Evolutionary conservation across 2,797 vertebrate species (phyloP), one percentile per base, ranked within the genome.

Genomic region (Oreochromis mossambicus): DNA sequence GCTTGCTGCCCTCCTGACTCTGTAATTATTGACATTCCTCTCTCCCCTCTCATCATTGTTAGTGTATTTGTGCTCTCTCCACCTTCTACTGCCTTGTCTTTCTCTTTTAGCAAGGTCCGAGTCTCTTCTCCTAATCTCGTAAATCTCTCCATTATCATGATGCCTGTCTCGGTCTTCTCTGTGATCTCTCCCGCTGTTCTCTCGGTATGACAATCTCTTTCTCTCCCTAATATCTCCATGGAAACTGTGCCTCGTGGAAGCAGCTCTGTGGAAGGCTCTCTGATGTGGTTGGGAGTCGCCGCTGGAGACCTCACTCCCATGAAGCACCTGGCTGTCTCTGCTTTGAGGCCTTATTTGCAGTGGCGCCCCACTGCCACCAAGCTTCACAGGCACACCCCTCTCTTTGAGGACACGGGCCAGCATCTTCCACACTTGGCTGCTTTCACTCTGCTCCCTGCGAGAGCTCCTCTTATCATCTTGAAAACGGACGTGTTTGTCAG

Each of bases 401-500:
- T 95, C 96, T 81, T 78, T 84, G 78, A 94, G 94, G 68, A 95
- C 87, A 14, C 90, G 92, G 41, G 92, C 93, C 10, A 93, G 89
- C 93, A 95, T 92, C 84, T 89, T 86, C 93, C 93, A 94, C 13
- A 93, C 93, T 11, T 86, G 36, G 24, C 13, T 77, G 86, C 87
- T 51, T 38, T 87, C 68, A 17, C 29, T 77, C 70, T 76, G 89
- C 76, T 70, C 87, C 81, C 77, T 83, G 68, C 46, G 52, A 6
- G 54, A 56, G 7, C 43, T 66, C 26, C 83, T 80, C 50, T 61
- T 29, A 38, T 95, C 89, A 0, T 96, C 95, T 68, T 87, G 92
- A 78, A 97, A 97, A 84, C 32, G 95, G 26, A 97, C 96, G 19
- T 61, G 96, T 90, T 94, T 95, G 84, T 95, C 92, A 4, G 89